Evolutionary conservation across 2,113 vertebrate genomes (phyloP), one percentile per base, ranked within the genome.

Genomic region (Pomatorhinus ruficollis): DNA sequence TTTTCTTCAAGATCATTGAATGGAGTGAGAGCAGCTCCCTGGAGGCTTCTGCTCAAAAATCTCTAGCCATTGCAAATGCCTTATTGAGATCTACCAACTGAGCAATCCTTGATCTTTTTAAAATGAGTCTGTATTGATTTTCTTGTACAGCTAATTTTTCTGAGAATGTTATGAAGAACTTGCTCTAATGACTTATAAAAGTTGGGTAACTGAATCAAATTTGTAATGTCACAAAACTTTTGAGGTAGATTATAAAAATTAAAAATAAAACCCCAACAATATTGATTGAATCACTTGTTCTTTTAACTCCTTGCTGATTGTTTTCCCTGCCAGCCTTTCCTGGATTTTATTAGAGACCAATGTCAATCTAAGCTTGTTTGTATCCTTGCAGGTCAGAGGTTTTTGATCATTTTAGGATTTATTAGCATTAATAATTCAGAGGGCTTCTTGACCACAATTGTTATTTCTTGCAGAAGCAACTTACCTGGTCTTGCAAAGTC

Each of bases 41-140:
- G 22, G 89, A 89, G 95, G 40, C 14, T 87, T 82, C 74, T 88
- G 66, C 76, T 90, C 3, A 11, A 80, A 74, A 96, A 15, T 2
- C 53, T 78, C 35, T 35, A 66, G n/a, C 56, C 42, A 75, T 5
- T 82, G 57, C 87, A 92, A 92, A 89, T 79, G 57, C n/a, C 40
- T 63, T 87, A 71, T 83, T 86, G 78, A 85, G 66, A 85, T 53
- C 75, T 80, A 76, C 50, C 61, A 70, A 5, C 33, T 40, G 59
- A 94, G 82, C 57, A 85, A 80, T 64, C 10, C 84, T 83, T 90
- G 84, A 90, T 94, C 61, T 85, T 85, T 95, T 91, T 59, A 23
- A 95, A 95, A 94, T 85, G 39, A 72, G 42, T 64, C 61, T 76
- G 16, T 87, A 95, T 95, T 83, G 93, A 93, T 95, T 94, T 96